Evolutionary conservation across 2,113 vertebrate species (phyloP), one percentile per base, ranked within the genome.

Genomic region (Centrocercus urophasianus): DNA sequence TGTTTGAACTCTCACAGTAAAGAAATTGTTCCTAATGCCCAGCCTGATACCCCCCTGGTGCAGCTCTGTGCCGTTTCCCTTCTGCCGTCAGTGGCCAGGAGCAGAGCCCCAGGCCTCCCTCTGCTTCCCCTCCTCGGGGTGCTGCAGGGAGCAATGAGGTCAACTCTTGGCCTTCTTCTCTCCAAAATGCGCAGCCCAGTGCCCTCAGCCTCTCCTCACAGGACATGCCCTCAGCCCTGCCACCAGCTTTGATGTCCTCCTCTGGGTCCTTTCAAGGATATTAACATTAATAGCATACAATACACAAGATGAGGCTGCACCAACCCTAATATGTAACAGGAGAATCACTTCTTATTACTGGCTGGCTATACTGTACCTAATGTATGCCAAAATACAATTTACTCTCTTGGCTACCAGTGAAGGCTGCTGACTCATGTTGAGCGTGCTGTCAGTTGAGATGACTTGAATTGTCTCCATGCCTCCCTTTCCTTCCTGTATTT

Each of bases 401-500:
- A n/a, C 14, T 21, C 21, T 61, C 18, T 59, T n/a, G 34, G 59
- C 21, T 61, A 34, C 21, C 13, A 61, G n/a, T 14, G n/a, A n/a
- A 61, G 8, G 8, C 21, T 61, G 8, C 59, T 60, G 13, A 34
- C 34, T 61, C 59, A 36, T 22, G 22, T 16, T 61, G 8, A 36
- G 8, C 34, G 14, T 61, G 13, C 34, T 61, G 59, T 61, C 34
- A 61, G 6, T 1, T 40, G 8, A 6, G 25, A 47, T 19, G 60
- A 52, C 38, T 11, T 18, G 19, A 76, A 4, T 13, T 63, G 32
- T 42, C 13, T 67, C 34, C 10, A 19, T 0, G 0, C n/a, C 69
- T 85, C 43, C 19, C 43, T 92, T 76, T 71, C 15, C 19, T 67
- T 82, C 43, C 47, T 52, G 27, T 38, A 61, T 8, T 63, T 66